A percentile compares a stretch with the other conserved stretches of the same genome.
phyloP scores from a whole-genome alignment of 2,888 invertebrate species.

The Leucophenga maculata region DNA sequence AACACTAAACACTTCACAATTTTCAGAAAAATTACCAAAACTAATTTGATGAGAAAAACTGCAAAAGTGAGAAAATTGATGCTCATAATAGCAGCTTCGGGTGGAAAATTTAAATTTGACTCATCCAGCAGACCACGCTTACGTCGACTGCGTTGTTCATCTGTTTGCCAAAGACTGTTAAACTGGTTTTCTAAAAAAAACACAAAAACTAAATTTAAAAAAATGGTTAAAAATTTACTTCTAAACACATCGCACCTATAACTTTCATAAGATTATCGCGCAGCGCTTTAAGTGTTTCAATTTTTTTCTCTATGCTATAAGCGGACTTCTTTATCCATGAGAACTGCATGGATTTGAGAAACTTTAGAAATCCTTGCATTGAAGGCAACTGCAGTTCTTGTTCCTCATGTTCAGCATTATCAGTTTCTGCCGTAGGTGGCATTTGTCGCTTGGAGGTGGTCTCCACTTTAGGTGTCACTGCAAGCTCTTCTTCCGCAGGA shows the following conservation, averaged over 20 bases:
- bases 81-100: conserved; percentile 86
- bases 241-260: conserved; percentile 81
- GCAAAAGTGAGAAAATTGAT: conserved; percentile 89
- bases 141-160: conserved; percentile 49
- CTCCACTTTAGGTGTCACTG: conserved; percentile 50
- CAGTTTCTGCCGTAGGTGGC: conserved; percentile 21
- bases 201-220: background rate
- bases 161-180: conserved; percentile 73
- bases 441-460: conserved; percentile 54
- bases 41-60: conserved; percentile 86
- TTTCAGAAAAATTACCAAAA: conserved; percentile 77
- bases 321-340: conserved; percentile 63
- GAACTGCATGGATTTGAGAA: conserved; percentile 65
- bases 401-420: conserved; percentile 17
- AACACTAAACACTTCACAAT: conserved; percentile 23
- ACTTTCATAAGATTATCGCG: conserved; percentile 76
- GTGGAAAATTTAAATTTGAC: conserved; percentile 82
- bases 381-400: conserved; percentile 55
- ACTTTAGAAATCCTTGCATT: conserved; percentile 66
- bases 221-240: no score
- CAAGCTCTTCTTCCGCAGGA: conserved; percentile 31
- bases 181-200: conserved; percentile 73
- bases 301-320: conserved; percentile 66
- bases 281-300: conserved; percentile 61
- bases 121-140: conserved; percentile 70